Percentiles rank a stretch among this genome's conserved stretches.
These are phyloP conservation scores for Pocota personata DNA, from an alignment of 2,888 invertebrate genomes.

Conservation along the genomic window DNA sequence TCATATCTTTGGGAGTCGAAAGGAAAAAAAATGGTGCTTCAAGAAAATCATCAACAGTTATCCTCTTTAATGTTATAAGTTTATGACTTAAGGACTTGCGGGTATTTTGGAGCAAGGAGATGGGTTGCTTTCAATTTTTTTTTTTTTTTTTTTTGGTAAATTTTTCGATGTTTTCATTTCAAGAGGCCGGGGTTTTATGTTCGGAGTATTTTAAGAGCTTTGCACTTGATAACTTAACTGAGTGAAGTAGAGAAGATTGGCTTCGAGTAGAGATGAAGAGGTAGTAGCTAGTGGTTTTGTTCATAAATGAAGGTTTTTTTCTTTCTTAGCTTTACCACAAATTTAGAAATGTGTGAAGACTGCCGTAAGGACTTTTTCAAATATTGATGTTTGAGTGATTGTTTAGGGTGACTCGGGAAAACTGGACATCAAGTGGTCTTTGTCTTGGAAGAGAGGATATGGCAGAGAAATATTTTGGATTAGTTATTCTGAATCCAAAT, in stretches of 20 bases:
- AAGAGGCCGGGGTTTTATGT: constrained; percentile 34
- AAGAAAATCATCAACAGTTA: constrained; percentile 73
- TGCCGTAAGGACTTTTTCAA: no score
- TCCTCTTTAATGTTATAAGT: constrained; percentile 74
- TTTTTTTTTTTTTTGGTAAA: constrained; percentile 21
- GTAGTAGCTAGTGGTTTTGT: neutral
- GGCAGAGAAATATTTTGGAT: no score
- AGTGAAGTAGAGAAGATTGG: constrained; percentile 9
- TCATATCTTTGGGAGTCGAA: constrained; percentile 35
- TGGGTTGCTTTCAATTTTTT: constrained; percentile 3
- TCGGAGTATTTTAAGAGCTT: constrained; percentile 36
- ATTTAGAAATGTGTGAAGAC: no score
- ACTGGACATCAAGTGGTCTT: no score
- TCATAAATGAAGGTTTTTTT: neutral
- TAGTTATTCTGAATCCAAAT: no score
- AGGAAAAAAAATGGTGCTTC: constrained; percentile 49
- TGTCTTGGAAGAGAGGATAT: no score
- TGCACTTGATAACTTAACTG: constrained; percentile 61
- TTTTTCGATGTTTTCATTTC: constrained; percentile 52
- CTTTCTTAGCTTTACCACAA: no score
- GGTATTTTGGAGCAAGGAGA: constrained; percentile 40
- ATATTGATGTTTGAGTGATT: no score
- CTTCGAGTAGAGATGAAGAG: neutral
- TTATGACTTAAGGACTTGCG: constrained; percentile 74
- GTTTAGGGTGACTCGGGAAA: no score